Conservation (phyloP, 1,140 invertebrate species). For the Atta colombica region DNA sequence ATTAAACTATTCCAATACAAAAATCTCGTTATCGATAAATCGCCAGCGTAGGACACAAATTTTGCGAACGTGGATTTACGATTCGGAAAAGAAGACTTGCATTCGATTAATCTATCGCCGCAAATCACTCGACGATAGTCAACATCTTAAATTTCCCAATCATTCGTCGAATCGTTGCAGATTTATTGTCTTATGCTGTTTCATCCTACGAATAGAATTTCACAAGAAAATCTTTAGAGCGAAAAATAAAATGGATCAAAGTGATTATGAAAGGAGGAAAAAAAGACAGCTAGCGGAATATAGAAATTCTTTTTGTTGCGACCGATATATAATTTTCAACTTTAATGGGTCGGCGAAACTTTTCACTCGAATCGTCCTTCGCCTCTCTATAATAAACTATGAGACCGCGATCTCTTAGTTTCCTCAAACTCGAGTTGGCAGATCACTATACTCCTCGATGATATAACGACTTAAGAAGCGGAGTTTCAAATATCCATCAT, state of each 20-base stretch:
- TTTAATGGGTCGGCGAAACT: background rate
- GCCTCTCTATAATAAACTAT: background rate
- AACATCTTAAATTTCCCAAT: conserved; percentile 23
- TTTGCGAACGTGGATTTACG: conserved; percentile 10
- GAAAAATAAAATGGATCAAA: conserved; percentile 51
- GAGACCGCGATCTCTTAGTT: background rate
- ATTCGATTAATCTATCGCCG: background rate
- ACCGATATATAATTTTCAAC: conserved; percentile 44
- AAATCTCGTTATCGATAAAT: conserved; percentile 27
- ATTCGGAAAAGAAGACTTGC: background rate
- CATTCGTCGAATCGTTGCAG: background rate
- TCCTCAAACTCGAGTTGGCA: background rate
- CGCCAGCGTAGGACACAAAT: background rate
- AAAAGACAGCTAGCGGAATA: background rate
- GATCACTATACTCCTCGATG: background rate
- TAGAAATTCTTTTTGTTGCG: background rate
- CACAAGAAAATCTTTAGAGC: background rate
- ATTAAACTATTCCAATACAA: conserved; percentile 49
- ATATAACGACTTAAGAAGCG: background rate
- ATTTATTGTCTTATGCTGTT: conserved; percentile 14
- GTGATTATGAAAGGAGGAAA: background rate
- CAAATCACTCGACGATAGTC: background rate
- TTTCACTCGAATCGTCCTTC: background rate
- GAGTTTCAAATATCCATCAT: background rate
- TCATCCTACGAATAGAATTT: background rate